Conservation (phyloP, 2,888 invertebrate genomes). For the Cataglyphis albicans region DNA sequence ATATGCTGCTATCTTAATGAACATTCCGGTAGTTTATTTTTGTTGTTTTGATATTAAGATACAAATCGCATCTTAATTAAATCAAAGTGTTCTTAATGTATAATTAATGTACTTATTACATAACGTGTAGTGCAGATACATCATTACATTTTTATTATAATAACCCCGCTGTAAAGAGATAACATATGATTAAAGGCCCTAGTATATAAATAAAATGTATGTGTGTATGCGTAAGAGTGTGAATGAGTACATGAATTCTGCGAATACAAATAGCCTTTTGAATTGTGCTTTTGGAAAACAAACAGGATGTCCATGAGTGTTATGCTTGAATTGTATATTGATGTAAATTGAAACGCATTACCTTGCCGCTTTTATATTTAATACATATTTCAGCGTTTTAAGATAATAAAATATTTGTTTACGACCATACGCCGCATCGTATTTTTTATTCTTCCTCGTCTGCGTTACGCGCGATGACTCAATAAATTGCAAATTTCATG, state of each 20-base stretch:
- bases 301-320: constrained; percentile 4
- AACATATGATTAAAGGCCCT: constrained; percentile 11
- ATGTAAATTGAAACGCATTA: constrained; percentile 65
- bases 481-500: constrained; percentile 10
- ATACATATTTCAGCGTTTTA: constrained; percentile 61
- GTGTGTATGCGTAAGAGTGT: not conserved
- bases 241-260: not conserved
- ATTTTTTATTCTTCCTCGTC: not conserved
- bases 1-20: constrained; percentile 34
- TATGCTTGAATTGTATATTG: constrained; percentile 60
- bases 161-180: constrained; percentile 23
- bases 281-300: not conserved
- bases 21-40: constrained; percentile 68
- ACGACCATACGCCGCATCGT: not conserved
- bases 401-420: constrained; percentile 71
- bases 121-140: constrained; percentile 52
- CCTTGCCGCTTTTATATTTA: constrained; percentile 70
- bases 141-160: constrained; percentile 42
- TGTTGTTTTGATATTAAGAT: constrained; percentile 53
- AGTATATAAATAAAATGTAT: not conserved
- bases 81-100: constrained; percentile 68
- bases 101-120: constrained; percentile 71
- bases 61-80: constrained; percentile 28
- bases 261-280: not conserved
- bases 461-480: not conserved